Percentiles rank a stretch among this genome's conserved stretches.
Conservation (phyloP, 2,113 vertebrate genomes). For the Ptychochromis oligacanthus region DNA sequence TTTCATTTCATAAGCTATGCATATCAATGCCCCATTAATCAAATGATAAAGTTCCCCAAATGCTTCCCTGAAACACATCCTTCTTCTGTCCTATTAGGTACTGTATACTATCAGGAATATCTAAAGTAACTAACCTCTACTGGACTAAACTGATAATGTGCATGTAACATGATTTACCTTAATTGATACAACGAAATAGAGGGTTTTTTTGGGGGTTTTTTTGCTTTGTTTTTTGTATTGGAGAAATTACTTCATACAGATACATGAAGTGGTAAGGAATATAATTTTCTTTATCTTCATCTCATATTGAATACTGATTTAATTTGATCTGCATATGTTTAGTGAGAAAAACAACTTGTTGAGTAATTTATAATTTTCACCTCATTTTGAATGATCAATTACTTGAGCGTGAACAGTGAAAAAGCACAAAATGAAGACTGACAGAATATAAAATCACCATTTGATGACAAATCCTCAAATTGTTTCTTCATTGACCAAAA, state of each 20-base stretch:
- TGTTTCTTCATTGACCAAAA: conserved; percentile 40
- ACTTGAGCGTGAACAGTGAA: conserved; percentile 6
- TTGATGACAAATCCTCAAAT: conserved; percentile 33
- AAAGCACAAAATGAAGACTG: conserved; percentile 61
- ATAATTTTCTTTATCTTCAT: neutral
- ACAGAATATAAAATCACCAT: conserved; percentile 52
- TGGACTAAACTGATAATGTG: conserved; percentile 21
- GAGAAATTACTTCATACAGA: neutral
- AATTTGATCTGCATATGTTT: conserved; percentile 8
- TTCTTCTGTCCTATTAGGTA: conserved; percentile 28
- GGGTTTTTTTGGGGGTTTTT: neutral
- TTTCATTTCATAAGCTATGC: conserved; percentile 75
- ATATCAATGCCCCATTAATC: conserved; percentile 78
- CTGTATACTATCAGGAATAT: conserved; percentile 43
- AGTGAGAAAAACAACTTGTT: conserved; percentile 6
- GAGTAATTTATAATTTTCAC: conserved; percentile 12
- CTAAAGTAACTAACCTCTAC: conserved; percentile 26
- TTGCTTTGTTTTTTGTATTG: too few relatives aligned
- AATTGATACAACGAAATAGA: conserved; percentile 12
- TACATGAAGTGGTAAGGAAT: neutral
- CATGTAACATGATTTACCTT: neutral
- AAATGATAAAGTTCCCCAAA: conserved; percentile 73
- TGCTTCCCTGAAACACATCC: conserved; percentile 54
- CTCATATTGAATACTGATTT: neutral
- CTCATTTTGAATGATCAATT: conserved; percentile 34